Percentiles rank a stretch among this genome's conserved stretches.
Evolutionary conservation across 2,113 vertebrate genomes (phyloP).

Genomic region (Amazona vittata): DNA sequence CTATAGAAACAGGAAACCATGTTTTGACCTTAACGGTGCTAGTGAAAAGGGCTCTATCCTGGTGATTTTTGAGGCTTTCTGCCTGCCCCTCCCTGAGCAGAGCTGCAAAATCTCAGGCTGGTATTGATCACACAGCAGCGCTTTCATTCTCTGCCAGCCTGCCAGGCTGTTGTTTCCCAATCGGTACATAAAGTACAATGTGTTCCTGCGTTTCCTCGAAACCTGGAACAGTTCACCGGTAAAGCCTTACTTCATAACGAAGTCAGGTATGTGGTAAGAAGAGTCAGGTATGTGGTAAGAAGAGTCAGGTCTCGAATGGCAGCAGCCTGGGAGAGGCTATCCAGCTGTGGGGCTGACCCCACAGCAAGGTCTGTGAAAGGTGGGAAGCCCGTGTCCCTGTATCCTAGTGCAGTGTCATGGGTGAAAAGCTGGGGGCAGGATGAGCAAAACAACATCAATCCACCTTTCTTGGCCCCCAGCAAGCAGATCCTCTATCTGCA

Average conservation of each 20-base stretch:
- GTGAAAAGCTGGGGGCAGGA: not conserved
- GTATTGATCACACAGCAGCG: not conserved
- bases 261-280: not conserved
- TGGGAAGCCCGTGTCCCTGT: not conserved
- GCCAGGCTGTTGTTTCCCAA: not conserved
- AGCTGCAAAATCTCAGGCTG: not conserved
- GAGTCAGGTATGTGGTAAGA: not conserved
- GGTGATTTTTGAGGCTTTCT: slow-evolving; percentile 1
- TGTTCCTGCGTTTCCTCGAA: not conserved
- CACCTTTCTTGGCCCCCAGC: not conserved
- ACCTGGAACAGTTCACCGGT: not conserved
- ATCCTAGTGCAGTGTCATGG: not conserved
- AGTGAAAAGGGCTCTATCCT: not conserved
- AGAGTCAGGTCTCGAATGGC: not conserved
- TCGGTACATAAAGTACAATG: not conserved
- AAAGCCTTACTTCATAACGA: not conserved
- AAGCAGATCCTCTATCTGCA: not conserved
- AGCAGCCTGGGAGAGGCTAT: not conserved
- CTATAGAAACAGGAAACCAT: not conserved
- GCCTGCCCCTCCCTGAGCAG: not conserved
- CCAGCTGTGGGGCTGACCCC: not conserved
- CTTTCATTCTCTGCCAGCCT: not conserved
- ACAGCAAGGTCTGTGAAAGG: not conserved
- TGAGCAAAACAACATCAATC: not conserved
- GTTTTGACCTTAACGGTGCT: not conserved